Percentiles rank a stretch among this genome's conserved stretches.
Evolutionary conservation across 1,140 invertebrate species (phyloP).

Genomic region (Drosophila sp.): DNA sequence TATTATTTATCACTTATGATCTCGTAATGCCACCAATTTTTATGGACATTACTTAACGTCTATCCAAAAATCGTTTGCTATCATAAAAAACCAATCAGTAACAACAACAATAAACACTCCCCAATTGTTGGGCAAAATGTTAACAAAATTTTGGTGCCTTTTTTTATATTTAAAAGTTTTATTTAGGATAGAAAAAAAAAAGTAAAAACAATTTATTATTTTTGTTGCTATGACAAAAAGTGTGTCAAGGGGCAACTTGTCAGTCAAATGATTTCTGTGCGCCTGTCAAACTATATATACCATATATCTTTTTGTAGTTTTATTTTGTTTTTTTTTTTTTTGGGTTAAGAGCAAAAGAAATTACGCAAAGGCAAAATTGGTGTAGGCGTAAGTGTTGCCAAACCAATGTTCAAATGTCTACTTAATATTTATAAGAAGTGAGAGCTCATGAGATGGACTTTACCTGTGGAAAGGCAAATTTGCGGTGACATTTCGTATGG

Average conservation of each 20-base stretch:
- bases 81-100: not conserved
- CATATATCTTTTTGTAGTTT: conserved; percentile 20
- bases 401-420: conserved; percentile 22
- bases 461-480: conserved; percentile 41
- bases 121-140: conserved; percentile 46
- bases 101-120: conserved; percentile 19
- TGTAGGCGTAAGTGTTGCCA: conserved; percentile 42
- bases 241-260: conserved; percentile 81
- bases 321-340: conserved; percentile 41
- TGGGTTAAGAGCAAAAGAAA: conserved; percentile 63
- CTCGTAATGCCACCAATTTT: not conserved
- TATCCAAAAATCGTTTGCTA: too few relatives aligned
- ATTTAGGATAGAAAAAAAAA: conserved; percentile 28
- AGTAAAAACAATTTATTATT: conserved; percentile 67
- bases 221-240: conserved; percentile 79
- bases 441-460: conserved; percentile 37
- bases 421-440: not conserved
- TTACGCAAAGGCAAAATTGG: conserved; percentile 66
- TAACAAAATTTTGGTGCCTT: conserved; percentile 33
- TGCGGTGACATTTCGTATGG: conserved; percentile 26
- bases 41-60: conserved; percentile 14
- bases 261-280: conserved; percentile 74
- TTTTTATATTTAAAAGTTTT: conserved; percentile 35
- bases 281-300: conserved; percentile 66
- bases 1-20: not conserved